These are phyloP conservation scores for Anas acuta DNA, from an alignment of 2,797 vertebrate genomes.

Conservation along the genomic window DNA sequence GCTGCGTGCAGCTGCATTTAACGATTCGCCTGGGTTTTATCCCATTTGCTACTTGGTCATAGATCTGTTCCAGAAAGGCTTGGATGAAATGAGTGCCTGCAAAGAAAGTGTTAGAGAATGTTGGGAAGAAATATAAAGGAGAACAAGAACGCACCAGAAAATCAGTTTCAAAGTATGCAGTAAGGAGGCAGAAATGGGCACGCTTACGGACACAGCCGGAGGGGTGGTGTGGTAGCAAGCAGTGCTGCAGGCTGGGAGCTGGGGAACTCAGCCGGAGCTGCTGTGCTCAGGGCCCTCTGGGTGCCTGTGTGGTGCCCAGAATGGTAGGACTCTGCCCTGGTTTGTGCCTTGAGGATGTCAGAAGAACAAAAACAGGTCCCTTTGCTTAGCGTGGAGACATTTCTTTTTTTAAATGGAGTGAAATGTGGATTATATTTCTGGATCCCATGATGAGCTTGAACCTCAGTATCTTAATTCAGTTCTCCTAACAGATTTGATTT, in stretches of 20 bases:
- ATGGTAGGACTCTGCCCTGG: neutral
- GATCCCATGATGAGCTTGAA: neutral
- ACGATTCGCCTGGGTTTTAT: neutral
- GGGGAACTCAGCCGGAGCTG: neutral
- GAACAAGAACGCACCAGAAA: neutral
- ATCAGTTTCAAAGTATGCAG: neutral
- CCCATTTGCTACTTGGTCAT: neutral
- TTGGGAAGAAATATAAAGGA: neutral
- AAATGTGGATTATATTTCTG: conserved; percentile 19
- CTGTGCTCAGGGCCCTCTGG: neutral
- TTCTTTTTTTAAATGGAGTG: neutral
- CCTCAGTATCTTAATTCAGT: neutral
- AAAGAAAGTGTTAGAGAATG: neutral
- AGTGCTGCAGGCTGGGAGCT: neutral
- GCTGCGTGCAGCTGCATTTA: neutral
- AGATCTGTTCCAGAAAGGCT: neutral
- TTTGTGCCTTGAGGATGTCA: neutral
- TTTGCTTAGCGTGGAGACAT: neutral
- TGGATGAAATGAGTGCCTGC: neutral
- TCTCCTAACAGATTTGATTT: conserved; percentile 13
- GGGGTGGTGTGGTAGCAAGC: accelerated
- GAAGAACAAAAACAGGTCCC: neutral
- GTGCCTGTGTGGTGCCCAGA: neutral
- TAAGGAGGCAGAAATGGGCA: neutral
- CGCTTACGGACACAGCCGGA: neutral